Evolutionary conservation across 2,888 invertebrate species (phyloP), one percentile per base, ranked within the genome.

Genomic region (Caenorhabditis sp.): DNA sequence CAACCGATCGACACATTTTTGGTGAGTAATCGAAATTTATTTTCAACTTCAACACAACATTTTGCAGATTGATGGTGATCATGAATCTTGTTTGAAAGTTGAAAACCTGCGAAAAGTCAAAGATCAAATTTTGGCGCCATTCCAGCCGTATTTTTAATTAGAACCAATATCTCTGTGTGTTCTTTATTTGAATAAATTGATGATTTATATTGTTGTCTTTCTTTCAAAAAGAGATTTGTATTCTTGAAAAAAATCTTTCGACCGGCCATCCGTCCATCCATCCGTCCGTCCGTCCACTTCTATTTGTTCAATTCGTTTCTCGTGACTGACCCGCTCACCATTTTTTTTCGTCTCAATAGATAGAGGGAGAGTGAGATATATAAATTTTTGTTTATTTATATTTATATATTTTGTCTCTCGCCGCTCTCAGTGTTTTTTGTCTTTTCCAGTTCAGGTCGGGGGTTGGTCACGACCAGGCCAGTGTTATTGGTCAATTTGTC

Each of bases 11-110:
- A 78, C 10, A 69, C 76, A 26, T 69, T 59, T 53, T 59, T 78
- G 76, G 78, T 78, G 54, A 53, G 27, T 50, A 4, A 43, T 43
- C 12, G 23, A 53, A 31, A 17, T 37, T n/a, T 53, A 3, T 21
- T 21, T 53, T 17, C 19, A 50, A 50, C 17, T 10, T 31, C 50
- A 17, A 19, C n/a, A n/a, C n/a, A n/a, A n/a, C n/a, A 50, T 31
- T 57, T 72, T 74, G 4, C 73, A 79, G 76, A 73, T 77, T 17
- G 70, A 73, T 49, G 83, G 84, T 8, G 84, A 84, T 61, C 84
- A 84, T 66, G 84, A 84, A 50, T 73, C 81, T 3, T 79, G 84
- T 37, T 57, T 84, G 36, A 71, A 77, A 66, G 55, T 73, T 4
- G 78, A 83, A 57, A 83, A 84, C 62, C 62, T 84, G 54, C 72